Conservation (phyloP, 2,797 vertebrate species). For the Macroramphosus scolopax region DNA sequence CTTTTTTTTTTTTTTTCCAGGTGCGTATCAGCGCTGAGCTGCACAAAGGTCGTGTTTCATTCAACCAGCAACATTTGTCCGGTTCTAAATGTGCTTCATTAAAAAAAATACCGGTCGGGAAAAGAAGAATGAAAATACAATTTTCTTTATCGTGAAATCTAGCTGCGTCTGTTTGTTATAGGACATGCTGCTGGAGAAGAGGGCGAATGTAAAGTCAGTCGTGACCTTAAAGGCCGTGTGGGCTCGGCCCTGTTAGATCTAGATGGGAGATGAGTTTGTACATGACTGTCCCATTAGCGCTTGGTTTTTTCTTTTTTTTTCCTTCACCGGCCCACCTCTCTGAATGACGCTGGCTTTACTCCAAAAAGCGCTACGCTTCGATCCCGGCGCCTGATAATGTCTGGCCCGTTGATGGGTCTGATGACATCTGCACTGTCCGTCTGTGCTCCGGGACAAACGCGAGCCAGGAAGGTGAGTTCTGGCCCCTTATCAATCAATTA, state of each 20-base stretch:
- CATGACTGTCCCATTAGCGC: slow-evolving; percentile 74
- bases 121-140: slow-evolving; percentile 4
- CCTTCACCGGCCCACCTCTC: slow-evolving; percentile 73
- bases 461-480: slow-evolving; percentile 50
- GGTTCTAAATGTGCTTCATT: slow-evolving; percentile 4
- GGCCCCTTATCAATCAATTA: slow-evolving; percentile 76
- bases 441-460: slow-evolving; percentile 65
- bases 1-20: too few relatives aligned
- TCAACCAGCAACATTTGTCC: slow-evolving; percentile 18
- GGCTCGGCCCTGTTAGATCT: slow-evolving; percentile 74
- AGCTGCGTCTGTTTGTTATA: slow-evolving; percentile 12
- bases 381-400: slow-evolving; percentile 75
- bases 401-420: slow-evolving; percentile 65
- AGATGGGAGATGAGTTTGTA: slow-evolving; percentile 78
- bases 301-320: slow-evolving; percentile 34
- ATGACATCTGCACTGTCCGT: slow-evolving; percentile 75
- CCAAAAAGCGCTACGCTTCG: slow-evolving; percentile 69
- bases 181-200: slow-evolving; percentile 42
- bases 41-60: slow-evolving; percentile 55
- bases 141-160: slow-evolving; percentile 4
- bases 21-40: slow-evolving; percentile 54
- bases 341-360: slow-evolving; percentile 71
- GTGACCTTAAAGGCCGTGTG: slow-evolving; percentile 73
- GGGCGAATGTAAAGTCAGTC: slow-evolving; percentile 56
- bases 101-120: too few relatives aligned